Percentiles rank a stretch among this genome's conserved stretches.
phyloP scores from a whole-genome alignment of 2,888 invertebrate species.

The Luffia ferchaultella region DNA sequence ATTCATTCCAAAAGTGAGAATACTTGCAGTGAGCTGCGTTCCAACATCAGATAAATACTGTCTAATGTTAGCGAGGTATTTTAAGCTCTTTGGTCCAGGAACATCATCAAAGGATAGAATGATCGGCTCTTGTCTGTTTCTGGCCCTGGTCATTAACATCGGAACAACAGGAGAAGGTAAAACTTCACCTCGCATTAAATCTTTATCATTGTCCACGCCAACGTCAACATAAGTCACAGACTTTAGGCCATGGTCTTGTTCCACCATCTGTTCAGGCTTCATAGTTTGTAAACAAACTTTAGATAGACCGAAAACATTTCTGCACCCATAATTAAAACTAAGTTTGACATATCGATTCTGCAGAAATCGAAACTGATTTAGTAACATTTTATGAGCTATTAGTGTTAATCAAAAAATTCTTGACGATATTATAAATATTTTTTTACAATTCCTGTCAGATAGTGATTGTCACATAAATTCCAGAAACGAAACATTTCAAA shows the following conservation, averaged over 20 bases:
- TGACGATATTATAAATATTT: no score
- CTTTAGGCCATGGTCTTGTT: neutral
- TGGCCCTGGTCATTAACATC: slow-evolving; percentile 31
- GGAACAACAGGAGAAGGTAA: slow-evolving; percentile 35
- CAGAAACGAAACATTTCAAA: no score
- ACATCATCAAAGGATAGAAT: slow-evolving; percentile 68
- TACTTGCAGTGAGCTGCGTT: slow-evolving; percentile 65
- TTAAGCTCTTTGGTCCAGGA: slow-evolving; percentile 68
- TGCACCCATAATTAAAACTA: slow-evolving; percentile 19
- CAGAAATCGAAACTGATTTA: slow-evolving; percentile 26
- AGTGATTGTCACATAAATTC: no score
- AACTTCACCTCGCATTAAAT: slow-evolving; percentile 23
- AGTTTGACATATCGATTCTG: slow-evolving; percentile 18
- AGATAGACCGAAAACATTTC: slow-evolving; percentile 20
- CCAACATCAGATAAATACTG: slow-evolving; percentile 69
- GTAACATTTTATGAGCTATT: slow-evolving; percentile 22
- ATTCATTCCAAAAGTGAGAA: slow-evolving; percentile 56
- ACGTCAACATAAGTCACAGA: neutral
- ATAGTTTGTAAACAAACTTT: slow-evolving; percentile 20
- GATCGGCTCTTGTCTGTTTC: slow-evolving; percentile 38
- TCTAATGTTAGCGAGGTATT: slow-evolving; percentile 65
- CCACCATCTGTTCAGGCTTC: slow-evolving; percentile 1
- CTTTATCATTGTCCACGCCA: neutral
- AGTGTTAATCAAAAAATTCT: no score
- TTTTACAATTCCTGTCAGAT: no score